Evolutionary conservation across 30 jellyfish, hydroid and myxozoan species (phyloP), one percentile per base, ranked within the genome.

Genomic region (Sanderia malayensis): DNA sequence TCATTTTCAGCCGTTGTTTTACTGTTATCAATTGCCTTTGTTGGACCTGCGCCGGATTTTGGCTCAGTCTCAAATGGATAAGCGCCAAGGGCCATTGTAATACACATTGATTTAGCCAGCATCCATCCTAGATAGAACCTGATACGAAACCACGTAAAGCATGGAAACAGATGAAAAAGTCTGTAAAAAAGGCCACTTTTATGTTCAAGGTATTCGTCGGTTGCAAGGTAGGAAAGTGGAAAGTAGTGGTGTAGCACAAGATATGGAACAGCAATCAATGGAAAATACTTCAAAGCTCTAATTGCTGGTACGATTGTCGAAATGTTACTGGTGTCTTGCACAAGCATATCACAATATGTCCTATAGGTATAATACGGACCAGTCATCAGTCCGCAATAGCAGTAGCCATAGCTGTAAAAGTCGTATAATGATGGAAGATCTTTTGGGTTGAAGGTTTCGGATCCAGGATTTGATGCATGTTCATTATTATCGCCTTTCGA

Each of bases 101-200:
- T 82, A 58, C 97, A 89, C 95, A 89, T 89, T 0, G 95, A 62
- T 52, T 89, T 95, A 17, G 97, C 95, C 69, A 89, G 71, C 81
- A 81, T 45, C 97, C 97, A 89, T n/a, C 97, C 97, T 46, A 89
- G 82, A 60, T 89, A 82, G 31, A 89, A 89, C 41, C 97, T 44
- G 67, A 71, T 70, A 29, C 97, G 75, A 57, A 89, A 89, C 94
- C 97, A 82, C 2, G 95, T 75, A 55, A 89, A 89, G 8, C 96
- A 75, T 64, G 97, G 97, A 4, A 70, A 58, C 59, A 89, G 64
- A 66, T 72, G 64, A 23, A 60, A 71, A 44, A 89, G 44, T 29
- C 80, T 61, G 58, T 89, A 81, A 13, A 69, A 31, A 18, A 89
- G 79, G 3, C 95, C 95, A 92, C 87, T 72, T 1, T 75, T 67